phyloP scores from a whole-genome alignment of 2,797 vertebrate genomes.

The Acestrorhynchus altus region DNA sequence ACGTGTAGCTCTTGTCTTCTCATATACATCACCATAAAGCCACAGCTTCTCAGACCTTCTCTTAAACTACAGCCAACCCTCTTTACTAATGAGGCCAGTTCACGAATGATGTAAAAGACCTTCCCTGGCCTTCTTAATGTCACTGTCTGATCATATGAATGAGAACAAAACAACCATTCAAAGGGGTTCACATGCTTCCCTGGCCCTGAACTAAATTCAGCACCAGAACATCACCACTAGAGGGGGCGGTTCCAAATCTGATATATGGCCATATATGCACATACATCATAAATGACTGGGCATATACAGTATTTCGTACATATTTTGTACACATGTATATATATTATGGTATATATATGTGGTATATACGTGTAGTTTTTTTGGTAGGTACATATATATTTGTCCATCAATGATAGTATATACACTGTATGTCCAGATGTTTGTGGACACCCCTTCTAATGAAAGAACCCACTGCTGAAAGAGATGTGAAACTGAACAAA shows the following conservation, averaged over 20 bases:
- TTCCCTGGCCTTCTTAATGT: slow-evolving; percentile 14
- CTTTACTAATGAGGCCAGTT: neutral
- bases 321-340: no score
- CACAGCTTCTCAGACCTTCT: neutral
- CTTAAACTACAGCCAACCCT: slow-evolving; percentile 10
- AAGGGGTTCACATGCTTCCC: slow-evolving; percentile 37
- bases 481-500: no score
- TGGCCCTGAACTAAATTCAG: slow-evolving; percentile 19
- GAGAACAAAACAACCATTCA: slow-evolving; percentile 47
- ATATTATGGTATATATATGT: no score
- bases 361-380: no score
- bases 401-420: no score
- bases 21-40: neutral
- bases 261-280: neutral
- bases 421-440: no score
- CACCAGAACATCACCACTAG: slow-evolving; percentile 41
- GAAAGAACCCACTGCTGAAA: no score
- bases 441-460: no score
- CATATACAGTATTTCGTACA: no score
- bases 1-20: neutral
- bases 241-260: slow-evolving; percentile 16
- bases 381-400: no score
- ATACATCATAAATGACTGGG: no score
- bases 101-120: slow-evolving; percentile 27
- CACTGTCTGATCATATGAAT: slow-evolving; percentile 45